Conservation (phyloP, 2,888 invertebrate species). For the Anoncus sp. region DNA sequence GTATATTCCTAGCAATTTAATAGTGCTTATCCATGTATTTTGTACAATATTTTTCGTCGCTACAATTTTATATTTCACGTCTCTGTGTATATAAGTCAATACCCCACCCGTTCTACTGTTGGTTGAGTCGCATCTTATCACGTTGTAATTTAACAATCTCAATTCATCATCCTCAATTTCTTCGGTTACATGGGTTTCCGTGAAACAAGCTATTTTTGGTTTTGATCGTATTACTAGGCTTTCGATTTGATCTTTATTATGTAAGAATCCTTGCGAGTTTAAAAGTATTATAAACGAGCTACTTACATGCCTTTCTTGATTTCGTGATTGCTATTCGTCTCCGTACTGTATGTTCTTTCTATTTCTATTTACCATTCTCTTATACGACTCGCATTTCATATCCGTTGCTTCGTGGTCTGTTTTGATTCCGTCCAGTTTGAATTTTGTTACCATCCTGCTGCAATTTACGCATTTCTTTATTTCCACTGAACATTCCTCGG, state of each 20-base stretch:
- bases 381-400: slow-evolving; percentile 27
- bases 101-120: slow-evolving; percentile 45
- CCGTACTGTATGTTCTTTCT: slow-evolving; percentile 36
- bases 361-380: slow-evolving; percentile 22
- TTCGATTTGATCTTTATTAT: slow-evolving; percentile 56
- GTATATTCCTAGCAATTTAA: slow-evolving; percentile 12
- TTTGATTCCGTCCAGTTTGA: slow-evolving; percentile 30
- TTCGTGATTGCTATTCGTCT: slow-evolving; percentile 45
- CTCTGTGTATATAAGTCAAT: slow-evolving; percentile 6
- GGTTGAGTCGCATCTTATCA: slow-evolving; percentile 23
- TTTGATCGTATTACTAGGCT: neutral
- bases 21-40: slow-evolving; percentile 32
- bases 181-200: slow-evolving; percentile 51
- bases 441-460: slow-evolving; percentile 21
- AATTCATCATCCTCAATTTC: slow-evolving; percentile 38
- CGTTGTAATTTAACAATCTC: slow-evolving; percentile 25
- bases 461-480: slow-evolving; percentile 55
- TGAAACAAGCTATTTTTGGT: slow-evolving; percentile 42
- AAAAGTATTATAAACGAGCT: slow-evolving; percentile 17
- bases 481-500: slow-evolving; percentile 30
- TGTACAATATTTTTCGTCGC: neutral
- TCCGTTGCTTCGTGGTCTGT: slow-evolving; percentile 38
- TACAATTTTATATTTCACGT: slow-evolving; percentile 7
- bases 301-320: neutral
- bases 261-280: slow-evolving; percentile 52